Evolutionary conservation across 1,140 invertebrate genomes (phyloP).

Genomic region (Pseudomyrmex sp.): DNA sequence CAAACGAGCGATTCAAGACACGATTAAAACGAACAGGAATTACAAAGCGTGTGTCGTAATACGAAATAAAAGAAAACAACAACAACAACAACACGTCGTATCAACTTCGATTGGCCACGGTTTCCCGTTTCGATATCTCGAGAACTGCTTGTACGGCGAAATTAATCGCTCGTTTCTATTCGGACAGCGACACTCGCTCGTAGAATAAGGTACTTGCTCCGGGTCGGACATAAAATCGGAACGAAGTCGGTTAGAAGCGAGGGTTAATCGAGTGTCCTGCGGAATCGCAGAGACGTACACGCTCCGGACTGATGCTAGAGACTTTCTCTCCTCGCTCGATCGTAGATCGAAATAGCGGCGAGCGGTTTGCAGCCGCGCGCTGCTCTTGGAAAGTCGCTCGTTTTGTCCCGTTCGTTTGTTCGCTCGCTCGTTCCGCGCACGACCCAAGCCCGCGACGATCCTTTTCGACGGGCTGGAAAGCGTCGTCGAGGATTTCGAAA

Average conservation of each 20-base stretch:
- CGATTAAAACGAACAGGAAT: too few species aligned
- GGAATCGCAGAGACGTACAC: conserved; percentile 16
- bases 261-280: conserved; percentile 19
- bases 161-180: conserved; percentile 39
- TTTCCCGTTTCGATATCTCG: neutral
- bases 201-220: neutral
- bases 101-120: neutral
- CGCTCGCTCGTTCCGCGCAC: neutral
- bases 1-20: too few species aligned
- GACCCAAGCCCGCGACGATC: neutral
- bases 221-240: conserved; percentile 34
- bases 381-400: conserved; percentile 59
- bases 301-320: neutral
- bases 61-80: too few species aligned
- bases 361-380: conserved; percentile 35
- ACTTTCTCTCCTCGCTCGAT: conserved; percentile 56
- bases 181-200: neutral
- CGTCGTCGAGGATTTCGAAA: neutral
- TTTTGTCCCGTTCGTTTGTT: conserved; percentile 24
- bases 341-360: conserved; percentile 39
- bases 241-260: conserved; percentile 1
- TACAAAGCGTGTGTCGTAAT: too few species aligned
- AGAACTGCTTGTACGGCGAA: neutral
- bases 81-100: neutral
- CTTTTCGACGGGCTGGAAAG: conserved; percentile 18